phyloP scores from a whole-genome alignment of 2,113 vertebrate species.

The Sylvilagus bachmani region DNA sequence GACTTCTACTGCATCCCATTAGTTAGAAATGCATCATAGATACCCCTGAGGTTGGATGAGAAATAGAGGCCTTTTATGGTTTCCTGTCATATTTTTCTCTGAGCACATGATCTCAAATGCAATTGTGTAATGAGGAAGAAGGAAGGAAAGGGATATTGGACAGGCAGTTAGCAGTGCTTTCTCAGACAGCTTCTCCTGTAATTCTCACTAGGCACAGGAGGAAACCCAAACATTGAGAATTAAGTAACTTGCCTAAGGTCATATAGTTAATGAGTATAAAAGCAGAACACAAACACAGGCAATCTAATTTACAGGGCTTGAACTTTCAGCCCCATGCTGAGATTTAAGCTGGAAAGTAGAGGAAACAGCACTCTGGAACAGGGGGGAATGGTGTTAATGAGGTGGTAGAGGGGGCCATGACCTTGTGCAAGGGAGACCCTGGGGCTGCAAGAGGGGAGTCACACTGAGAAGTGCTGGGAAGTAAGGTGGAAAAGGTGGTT shows the following conservation, averaged over 20 bases:
- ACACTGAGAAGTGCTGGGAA: not conserved
- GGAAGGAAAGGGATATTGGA: not conserved
- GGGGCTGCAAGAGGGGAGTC: not conserved
- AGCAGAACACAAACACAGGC: not conserved
- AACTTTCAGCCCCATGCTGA: not conserved
- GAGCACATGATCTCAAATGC: not conserved
- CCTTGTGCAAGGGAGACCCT: not conserved
- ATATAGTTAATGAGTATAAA: conserved; percentile 50
- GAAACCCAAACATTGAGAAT: not conserved
- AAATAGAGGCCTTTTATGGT: not conserved
- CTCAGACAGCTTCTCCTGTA: too few relatives aligned
- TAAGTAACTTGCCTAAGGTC: not conserved
- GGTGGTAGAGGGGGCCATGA: not conserved
- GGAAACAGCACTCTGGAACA: not conserved
- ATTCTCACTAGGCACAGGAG: not conserved
- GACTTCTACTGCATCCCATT: not conserved
- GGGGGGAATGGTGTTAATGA: not conserved
- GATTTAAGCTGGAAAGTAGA: not conserved
- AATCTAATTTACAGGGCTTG: not conserved
- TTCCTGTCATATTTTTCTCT: not conserved
- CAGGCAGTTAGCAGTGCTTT: too few relatives aligned
- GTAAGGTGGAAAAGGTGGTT: not conserved
- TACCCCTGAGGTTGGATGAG: not conserved
- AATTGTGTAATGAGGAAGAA: not conserved
- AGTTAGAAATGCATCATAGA: not conserved